phyloP scores from a whole-genome alignment of 1,140 invertebrate genomes.

The Rhynchophorus ferrugineus region DNA sequence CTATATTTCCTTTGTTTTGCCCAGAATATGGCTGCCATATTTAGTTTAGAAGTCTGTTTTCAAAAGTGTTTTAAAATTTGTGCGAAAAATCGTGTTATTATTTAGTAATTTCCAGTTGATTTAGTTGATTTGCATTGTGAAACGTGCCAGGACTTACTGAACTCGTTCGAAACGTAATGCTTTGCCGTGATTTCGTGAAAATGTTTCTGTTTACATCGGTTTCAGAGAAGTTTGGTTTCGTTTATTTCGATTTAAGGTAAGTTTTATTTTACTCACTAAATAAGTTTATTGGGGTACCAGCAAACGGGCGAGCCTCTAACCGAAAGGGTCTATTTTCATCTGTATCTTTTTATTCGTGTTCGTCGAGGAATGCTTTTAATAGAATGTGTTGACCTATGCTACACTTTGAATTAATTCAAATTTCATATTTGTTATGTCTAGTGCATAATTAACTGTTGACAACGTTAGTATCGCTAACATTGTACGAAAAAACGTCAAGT shows the following conservation, averaged over 20 bases:
- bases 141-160: slow-evolving; percentile 31
- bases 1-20: slow-evolving; percentile 43
- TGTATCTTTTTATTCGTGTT: no score
- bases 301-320: no score
- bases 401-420: neutral
- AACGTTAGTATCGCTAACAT: neutral
- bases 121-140: slow-evolving; percentile 29
- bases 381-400: neutral
- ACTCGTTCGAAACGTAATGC: slow-evolving; percentile 29
- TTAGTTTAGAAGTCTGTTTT: slow-evolving; percentile 44
- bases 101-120: slow-evolving; percentile 29
- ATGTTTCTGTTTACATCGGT: slow-evolving; percentile 42
- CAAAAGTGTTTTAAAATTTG: slow-evolving; percentile 37
- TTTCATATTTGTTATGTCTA: neutral
- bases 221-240: slow-evolving; percentile 32
- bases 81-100: slow-evolving; percentile 31
- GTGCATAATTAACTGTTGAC: neutral
- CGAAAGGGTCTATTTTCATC: no score
- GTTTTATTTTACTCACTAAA: slow-evolving; percentile 19
- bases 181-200: slow-evolving; percentile 30
- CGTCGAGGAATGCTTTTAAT: neutral
- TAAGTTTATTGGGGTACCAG: no score
- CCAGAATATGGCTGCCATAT: slow-evolving; percentile 44
- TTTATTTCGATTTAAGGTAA: slow-evolving; percentile 34
- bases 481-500: neutral